Evolutionary conservation across 2,888 invertebrate genomes (phyloP).

Genomic region (Lasius platythorax): DNA sequence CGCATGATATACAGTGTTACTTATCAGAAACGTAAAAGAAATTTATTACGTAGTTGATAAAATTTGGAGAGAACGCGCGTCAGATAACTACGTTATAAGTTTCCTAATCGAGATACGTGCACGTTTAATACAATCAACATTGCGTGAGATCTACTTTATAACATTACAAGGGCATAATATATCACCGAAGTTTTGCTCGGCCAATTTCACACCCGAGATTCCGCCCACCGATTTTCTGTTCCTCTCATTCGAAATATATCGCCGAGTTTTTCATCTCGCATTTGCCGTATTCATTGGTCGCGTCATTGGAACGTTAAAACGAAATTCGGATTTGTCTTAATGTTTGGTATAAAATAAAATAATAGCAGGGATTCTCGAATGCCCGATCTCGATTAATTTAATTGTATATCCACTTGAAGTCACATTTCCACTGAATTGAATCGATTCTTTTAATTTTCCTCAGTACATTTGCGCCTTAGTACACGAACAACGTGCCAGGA

Average conservation of each 20-base stretch:
- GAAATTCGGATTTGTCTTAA: background rate
- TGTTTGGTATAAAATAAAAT: background rate
- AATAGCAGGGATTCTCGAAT: background rate
- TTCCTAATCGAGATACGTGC: conserved; percentile 19
- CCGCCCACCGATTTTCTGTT: background rate
- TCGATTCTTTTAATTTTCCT: conserved; percentile 10
- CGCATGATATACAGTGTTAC: background rate
- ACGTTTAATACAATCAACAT: conserved; percentile 35
- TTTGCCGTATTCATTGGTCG: background rate
- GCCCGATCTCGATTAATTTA: background rate
- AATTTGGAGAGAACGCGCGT: conserved; percentile 4
- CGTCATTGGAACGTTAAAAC: conserved; percentile 17
- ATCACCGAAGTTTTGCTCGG: background rate
- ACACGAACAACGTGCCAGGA: background rate
- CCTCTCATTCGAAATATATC: background rate
- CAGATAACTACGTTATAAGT: conserved; percentile 19
- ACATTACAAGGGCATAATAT: conserved; percentile 9
- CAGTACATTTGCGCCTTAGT: background rate
- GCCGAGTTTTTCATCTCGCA: conserved; percentile 15
- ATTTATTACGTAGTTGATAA: conserved; percentile 17
- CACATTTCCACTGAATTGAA: conserved; percentile 12
- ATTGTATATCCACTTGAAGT: background rate
- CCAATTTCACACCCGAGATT: conserved; percentile 18
- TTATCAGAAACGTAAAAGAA: conserved; percentile 26
- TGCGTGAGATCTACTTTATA: conserved; percentile 27